A percentile compares a stretch with the other conserved stretches of the same genome.
Evolutionary conservation across 2,113 vertebrate species (phyloP).

Genomic region (Pluvianellus socialis): DNA sequence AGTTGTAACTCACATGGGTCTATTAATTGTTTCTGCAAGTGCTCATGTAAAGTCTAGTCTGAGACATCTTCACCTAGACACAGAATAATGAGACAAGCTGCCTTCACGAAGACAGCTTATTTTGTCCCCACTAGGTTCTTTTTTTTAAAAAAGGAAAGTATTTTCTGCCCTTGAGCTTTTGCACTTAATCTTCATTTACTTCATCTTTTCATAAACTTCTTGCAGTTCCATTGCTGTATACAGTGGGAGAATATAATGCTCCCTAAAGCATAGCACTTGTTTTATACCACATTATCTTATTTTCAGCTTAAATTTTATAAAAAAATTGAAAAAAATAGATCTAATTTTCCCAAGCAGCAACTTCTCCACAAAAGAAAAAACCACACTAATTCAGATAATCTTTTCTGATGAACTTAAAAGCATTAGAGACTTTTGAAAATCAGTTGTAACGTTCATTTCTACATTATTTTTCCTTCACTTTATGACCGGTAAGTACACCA

Average conservation of each 20-base stretch:
- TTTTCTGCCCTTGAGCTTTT: not conserved
- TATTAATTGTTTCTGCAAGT: constrained; percentile 10
- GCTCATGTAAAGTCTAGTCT: not conserved
- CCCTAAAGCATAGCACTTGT: not conserved
- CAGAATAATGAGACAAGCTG: not conserved
- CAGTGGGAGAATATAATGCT: not conserved
- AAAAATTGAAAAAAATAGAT: not conserved
- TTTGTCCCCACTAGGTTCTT: not conserved
- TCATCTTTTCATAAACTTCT: not conserved
- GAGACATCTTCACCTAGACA: not conserved
- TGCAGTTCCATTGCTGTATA: not conserved
- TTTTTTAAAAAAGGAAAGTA: not conserved
- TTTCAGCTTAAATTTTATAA: not conserved
- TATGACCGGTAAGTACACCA: not conserved
- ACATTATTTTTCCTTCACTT: not conserved
- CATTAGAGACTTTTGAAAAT: not conserved
- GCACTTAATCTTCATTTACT: not conserved
- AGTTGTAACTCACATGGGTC: not conserved
- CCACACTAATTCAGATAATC: not conserved
- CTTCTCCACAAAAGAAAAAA: not conserved
- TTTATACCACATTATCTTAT: not conserved
- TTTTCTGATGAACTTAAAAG: not conserved
- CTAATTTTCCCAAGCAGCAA: not conserved
- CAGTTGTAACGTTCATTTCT: not conserved
- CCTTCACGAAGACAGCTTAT: not conserved